These are phyloP conservation scores for Metaphire vulgaris DNA, from an alignment of 1,140 invertebrate species.

Conservation along the genomic window DNA sequence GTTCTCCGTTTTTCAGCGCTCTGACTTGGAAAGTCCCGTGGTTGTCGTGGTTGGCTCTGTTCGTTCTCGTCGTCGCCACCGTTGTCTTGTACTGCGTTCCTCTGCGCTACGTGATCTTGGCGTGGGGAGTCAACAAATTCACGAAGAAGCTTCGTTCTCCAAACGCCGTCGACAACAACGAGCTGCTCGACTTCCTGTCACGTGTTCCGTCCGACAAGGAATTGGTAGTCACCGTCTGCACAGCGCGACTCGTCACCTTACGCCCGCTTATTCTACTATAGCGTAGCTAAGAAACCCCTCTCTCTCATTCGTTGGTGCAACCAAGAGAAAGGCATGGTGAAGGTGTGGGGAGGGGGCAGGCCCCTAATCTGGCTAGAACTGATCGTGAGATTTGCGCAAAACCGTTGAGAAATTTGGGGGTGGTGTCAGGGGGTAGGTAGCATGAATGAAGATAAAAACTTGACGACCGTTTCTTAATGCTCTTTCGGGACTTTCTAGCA, in stretches of 20 bases:
- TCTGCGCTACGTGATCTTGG: conserved; percentile 81
- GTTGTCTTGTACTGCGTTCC: conserved; percentile 84
- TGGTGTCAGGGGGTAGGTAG: too few species aligned
- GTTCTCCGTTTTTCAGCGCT: conserved; percentile 54
- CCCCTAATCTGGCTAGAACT: background rate
- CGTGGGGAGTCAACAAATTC: conserved; percentile 98
- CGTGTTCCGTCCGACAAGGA: conserved; percentile 91
- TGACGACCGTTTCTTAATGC: background rate
- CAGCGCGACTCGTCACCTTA: background rate
- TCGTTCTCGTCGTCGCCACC: conserved; percentile 63
- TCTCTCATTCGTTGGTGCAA: too few species aligned
- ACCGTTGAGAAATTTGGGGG: background rate
- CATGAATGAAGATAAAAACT: background rate
- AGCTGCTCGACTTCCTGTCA: conserved; percentile 88
- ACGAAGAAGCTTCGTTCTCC: conserved; percentile 84
- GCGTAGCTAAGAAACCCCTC: too few species aligned
- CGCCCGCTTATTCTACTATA: background rate
- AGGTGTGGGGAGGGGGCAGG: background rate
- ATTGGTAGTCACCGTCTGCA: conserved; percentile 52
- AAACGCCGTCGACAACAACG: conserved; percentile 92
- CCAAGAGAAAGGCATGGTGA: background rate
- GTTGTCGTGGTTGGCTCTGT: conserved; percentile 82
- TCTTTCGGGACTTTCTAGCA: too few species aligned
- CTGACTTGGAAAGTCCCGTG: conserved; percentile 97
- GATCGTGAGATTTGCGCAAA: background rate